Conservation (phyloP, 2,797 vertebrate species). For the Thunnus albacares region DNA sequence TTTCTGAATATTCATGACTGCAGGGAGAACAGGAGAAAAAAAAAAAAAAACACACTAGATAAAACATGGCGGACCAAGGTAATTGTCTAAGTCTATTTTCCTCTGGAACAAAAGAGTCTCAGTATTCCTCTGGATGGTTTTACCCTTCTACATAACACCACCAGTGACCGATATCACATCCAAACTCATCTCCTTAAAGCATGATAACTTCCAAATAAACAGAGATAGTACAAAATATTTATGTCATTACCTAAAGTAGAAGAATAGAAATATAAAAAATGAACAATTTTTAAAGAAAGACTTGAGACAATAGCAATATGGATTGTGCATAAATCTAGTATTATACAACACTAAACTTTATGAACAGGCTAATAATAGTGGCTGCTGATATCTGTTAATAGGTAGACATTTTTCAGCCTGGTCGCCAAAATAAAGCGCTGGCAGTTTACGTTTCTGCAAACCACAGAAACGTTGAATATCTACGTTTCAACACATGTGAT, state of each 20-base stretch:
- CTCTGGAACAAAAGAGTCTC: background rate
- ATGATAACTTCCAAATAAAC: background rate
- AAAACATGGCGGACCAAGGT: slow-evolving; percentile 31
- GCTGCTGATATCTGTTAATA: no score
- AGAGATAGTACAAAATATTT: background rate
- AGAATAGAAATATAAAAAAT: background rate
- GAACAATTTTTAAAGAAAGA: background rate
- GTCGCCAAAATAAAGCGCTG: no score
- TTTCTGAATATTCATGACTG: slow-evolving; percentile 75
- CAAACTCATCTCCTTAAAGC: background rate
- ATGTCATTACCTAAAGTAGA: background rate
- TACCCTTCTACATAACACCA: background rate
- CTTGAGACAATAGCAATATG: background rate
- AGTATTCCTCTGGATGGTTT: background rate
- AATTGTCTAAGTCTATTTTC: slow-evolving; percentile 16
- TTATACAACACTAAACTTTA: no score
- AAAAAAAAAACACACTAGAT: slow-evolving; percentile 16
- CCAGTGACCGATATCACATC: background rate
- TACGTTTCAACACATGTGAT: no score
- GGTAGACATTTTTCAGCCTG: no score
- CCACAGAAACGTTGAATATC: no score
- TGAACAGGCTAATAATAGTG: no score
- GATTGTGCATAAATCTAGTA: background rate
- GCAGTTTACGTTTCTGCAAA: no score
- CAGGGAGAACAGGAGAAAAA: slow-evolving; percentile 44